phyloP scores from a whole-genome alignment of 2,113 vertebrate genomes.

The Festucalex cinctus region DNA sequence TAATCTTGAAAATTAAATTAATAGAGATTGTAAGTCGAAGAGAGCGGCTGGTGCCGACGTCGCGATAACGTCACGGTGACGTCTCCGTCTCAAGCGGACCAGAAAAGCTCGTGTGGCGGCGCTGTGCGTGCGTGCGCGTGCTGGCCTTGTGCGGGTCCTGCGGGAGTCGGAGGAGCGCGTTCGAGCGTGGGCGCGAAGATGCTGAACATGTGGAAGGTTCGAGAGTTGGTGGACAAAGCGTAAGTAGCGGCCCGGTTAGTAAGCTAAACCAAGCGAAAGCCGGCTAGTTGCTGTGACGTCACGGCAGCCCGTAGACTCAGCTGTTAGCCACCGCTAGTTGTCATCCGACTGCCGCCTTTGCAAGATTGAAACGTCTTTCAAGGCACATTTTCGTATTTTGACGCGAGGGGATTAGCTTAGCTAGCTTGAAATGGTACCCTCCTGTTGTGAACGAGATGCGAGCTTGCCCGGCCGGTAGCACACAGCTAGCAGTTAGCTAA shows the following conservation, averaged over 20 bases:
- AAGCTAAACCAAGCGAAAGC: conserved; percentile 21
- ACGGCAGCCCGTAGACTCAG: conserved; percentile 51
- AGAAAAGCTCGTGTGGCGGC: conserved; percentile 6
- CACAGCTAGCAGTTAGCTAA: conserved; percentile 30
- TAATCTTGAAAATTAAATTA: too few species aligned
- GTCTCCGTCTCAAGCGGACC: conserved; percentile 70
- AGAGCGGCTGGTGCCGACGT: too few species aligned
- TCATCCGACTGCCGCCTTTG: conserved; percentile 13
- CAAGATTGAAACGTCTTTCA: not conserved
- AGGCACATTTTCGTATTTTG: too few species aligned
- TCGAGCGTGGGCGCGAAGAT: conserved; percentile 57
- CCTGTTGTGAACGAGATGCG: not conserved
- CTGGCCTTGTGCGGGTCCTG: not conserved
- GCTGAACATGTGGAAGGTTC: conserved; percentile 98
- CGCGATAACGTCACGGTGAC: conserved; percentile 1
- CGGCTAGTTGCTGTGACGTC: conserved; percentile 61
- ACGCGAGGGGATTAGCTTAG: not conserved
- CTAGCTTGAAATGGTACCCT: not conserved
- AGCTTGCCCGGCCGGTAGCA: not conserved
- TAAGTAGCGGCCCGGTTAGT: conserved; percentile 75
- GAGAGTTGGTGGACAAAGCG: conserved; percentile 98
- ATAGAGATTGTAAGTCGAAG: too few species aligned
- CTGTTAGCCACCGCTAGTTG: conserved; percentile 55
- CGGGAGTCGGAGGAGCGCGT: not conserved
- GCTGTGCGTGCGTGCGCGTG: not conserved